Base-by-base conservation (phyloP, 2,113 vertebrate genomes). In the Catharus fuscescens region DNA sequence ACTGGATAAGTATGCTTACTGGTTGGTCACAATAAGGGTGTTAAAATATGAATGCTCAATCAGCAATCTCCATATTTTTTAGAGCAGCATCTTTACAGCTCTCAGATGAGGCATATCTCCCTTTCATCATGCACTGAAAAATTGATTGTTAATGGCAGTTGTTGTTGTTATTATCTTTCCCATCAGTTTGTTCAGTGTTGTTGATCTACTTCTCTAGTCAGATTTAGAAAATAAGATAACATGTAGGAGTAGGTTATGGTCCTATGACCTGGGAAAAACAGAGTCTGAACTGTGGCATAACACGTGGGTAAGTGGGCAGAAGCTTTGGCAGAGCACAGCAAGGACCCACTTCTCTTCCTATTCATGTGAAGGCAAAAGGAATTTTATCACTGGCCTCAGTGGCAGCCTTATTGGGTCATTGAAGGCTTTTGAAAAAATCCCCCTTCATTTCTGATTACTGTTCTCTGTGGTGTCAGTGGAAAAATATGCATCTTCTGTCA, bases 131-230 rank as follows among this genome's bases (percentile, higher is more conserved):
- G 13, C 28, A 60, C 36, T 50, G 56, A 83, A 97, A 92, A 78
- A 34, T 10, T 87, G 34, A 94, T 85, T 44, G 62, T 86, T 52
- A 88, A 48, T 81, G 86, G 80, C 60, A 88, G 60, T 89, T 82
- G 32, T 80, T 94, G 42, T n/a, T 88, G 24, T 47, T 93, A 89
- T 96, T 88, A 50, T 86, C 84, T 93, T 85, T 91, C 52, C 52
- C 56, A 78, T 90, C 57, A 66, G 53, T 86, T 94, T 90, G 19
- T 70, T 86, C 47, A 77, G 29, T 73, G 34, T 76, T 91, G 6
- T 74, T 88, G 20, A 53, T 89, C 29, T 67, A 42, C 48, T 79
- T 47, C 84, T 79, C n/a, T 74, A 78, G 28, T 45, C 9, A n/a
- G 28, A 12, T 69, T 78, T 77, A 64, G 57, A 80, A 85, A 90